A percentile compares a stretch with the other conserved stretches of the same genome.
Conservation (phyloP, 1,140 invertebrate species). For the Dermatophagoides farinae region DNA sequence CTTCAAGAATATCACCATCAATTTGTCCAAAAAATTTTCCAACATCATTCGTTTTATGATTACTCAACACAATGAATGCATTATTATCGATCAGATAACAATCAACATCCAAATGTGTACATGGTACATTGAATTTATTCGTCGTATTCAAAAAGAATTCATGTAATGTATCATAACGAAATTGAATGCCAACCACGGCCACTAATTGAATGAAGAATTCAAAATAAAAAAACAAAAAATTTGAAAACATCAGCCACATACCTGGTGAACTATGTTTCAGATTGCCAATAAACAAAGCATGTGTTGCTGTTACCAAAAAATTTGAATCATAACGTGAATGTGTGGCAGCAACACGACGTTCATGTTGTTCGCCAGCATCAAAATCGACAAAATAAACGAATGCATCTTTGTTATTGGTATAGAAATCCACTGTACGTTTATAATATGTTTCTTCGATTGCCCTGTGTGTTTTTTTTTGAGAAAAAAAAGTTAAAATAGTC, state of each 20-base stretch:
- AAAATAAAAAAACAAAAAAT: not conserved
- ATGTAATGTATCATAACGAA: not conserved
- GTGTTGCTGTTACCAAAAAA: slow-evolving; percentile 37
- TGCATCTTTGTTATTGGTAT: slow-evolving; percentile 44
- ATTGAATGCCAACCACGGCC: not conserved
- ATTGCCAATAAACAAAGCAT: slow-evolving; percentile 64
- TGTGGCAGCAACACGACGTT: not conserved
- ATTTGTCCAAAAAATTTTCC: slow-evolving; percentile 7
- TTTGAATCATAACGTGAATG: not conserved
- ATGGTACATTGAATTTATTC: slow-evolving; percentile 2
- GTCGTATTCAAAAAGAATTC: not conserved
- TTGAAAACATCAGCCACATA: not conserved
- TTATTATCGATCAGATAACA: slow-evolving; percentile 81
- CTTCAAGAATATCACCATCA: not conserved
- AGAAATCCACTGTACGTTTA: slow-evolving; percentile 69
- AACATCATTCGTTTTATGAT: not conserved
- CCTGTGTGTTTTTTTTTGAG: not conserved
- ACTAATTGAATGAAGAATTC: not conserved
- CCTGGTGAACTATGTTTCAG: slow-evolving; percentile 27
- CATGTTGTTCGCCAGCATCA: slow-evolving; percentile 34
- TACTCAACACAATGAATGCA: slow-evolving; percentile 57
- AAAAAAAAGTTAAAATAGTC: not conserved
- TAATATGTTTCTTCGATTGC: slow-evolving; percentile 77
- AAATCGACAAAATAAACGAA: slow-evolving; percentile 80
- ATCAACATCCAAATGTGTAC: slow-evolving; percentile 33